Evolutionary conservation across 2,888 invertebrate genomes (phyloP).

Genomic region (Oscheius sp.): DNA sequence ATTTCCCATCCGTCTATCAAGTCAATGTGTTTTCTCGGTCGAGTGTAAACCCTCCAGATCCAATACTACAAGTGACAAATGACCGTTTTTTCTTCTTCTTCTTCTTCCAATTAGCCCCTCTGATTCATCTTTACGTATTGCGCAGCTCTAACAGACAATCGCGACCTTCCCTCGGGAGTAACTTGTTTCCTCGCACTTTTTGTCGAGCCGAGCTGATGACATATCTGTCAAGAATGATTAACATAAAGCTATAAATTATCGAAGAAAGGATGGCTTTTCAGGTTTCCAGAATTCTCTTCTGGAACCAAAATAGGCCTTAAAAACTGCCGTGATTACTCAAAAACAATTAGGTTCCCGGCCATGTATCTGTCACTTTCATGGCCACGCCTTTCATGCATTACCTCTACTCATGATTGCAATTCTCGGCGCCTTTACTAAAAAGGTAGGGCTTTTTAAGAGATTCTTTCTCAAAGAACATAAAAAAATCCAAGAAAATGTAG

Average conservation of each 20-base stretch:
- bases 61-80: no score
- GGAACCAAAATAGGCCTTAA: not conserved
- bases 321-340: no score
- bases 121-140: not conserved
- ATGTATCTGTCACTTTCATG: slow-evolving; percentile 13
- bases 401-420: slow-evolving; percentile 14
- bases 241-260: not conserved
- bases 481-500: no score
- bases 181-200: slow-evolving; percentile 20
- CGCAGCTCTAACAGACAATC: not conserved
- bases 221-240: not conserved
- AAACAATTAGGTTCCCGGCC: no score
- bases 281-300: not conserved
- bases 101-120: not conserved
- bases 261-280: not conserved
- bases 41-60: slow-evolving; percentile 10
- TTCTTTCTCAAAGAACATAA: no score
- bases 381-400: slow-evolving; percentile 13
- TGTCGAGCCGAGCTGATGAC: slow-evolving; percentile 5
- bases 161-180: slow-evolving; percentile 6
- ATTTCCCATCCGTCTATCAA: slow-evolving; percentile 5
- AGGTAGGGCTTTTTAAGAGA: not conserved
- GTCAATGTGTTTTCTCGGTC: slow-evolving; percentile 7
- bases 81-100: no score
- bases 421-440: not conserved